These are phyloP conservation scores for Gracilinanus agilis DNA, from an alignment of 2,113 vertebrate genomes.

Conservation along the genomic window DNA sequence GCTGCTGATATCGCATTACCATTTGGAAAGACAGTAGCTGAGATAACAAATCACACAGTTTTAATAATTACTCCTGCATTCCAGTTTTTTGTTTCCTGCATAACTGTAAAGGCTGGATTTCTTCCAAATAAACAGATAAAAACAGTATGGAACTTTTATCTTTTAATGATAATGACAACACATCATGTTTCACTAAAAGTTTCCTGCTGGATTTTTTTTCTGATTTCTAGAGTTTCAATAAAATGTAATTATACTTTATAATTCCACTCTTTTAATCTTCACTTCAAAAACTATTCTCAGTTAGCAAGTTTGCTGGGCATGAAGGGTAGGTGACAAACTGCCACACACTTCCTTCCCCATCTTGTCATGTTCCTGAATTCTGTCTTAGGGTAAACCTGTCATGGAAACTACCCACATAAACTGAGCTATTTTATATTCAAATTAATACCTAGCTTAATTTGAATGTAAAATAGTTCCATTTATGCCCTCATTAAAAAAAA, in stretches of 20 bases:
- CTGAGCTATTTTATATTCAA: constrained; percentile 89
- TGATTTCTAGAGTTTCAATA: constrained; percentile 88
- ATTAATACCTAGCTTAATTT: constrained; percentile 89
- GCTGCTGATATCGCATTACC: constrained; percentile 93
- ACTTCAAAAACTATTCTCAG: constrained; percentile 87
- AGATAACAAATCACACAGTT: constrained; percentile 93
- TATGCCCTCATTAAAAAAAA: constrained; percentile 84
- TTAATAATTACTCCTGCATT: constrained; percentile 92
- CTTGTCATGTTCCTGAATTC: constrained; percentile 77
- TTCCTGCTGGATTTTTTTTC: constrained; percentile 89
- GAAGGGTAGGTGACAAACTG: constrained; percentile 72
- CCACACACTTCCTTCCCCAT: constrained; percentile 68
- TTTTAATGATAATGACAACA: constrained; percentile 91
- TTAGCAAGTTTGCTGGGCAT: constrained; percentile 82
- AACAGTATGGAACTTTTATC: constrained; percentile 93
- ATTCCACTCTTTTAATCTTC: constrained; percentile 90
- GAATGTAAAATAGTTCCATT: constrained; percentile 90
- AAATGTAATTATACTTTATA: constrained; percentile 92
- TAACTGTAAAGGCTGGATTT: constrained; percentile 89
- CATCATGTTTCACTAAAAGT: constrained; percentile 90
- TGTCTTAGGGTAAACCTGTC: constrained; percentile 85
- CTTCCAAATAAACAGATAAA: constrained; percentile 93
- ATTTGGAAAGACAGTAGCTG: constrained; percentile 91
- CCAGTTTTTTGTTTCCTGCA: constrained; percentile 88
- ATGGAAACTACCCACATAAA: constrained; percentile 80